Evolutionary conservation across 2,888 invertebrate species (phyloP).

Genomic region (Hartigia nigra): DNA sequence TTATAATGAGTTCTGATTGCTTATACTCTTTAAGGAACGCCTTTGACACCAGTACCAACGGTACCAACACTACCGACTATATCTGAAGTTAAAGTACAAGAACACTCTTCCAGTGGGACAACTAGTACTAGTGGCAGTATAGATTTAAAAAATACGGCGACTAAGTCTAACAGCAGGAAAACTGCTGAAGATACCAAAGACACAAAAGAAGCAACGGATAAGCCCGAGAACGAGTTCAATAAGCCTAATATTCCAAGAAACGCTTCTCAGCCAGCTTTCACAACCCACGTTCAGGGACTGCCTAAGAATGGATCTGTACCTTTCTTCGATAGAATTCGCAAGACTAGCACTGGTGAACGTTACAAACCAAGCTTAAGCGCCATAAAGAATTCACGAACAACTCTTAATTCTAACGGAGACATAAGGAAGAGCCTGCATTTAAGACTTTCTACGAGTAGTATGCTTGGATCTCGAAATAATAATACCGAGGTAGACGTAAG

Average conservation of each 20-base stretch:
- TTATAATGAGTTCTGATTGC: constrained; percentile 17
- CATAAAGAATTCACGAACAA: constrained; percentile 81
- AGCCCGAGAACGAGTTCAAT: constrained; percentile 59
- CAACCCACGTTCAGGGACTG: constrained; percentile 76
- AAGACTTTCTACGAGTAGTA: constrained; percentile 71
- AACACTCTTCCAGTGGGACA: constrained; percentile 71
- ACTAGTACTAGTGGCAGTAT: constrained; percentile 68
- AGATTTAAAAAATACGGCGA: constrained; percentile 53
- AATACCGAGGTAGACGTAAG: constrained; percentile 70
- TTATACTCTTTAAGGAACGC: constrained; percentile 69
- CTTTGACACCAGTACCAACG: constrained; percentile 82
- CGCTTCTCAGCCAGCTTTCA: constrained; percentile 89
- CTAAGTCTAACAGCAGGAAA: constrained; percentile 54
- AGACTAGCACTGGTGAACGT: constrained; percentile 85
- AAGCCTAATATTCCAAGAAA: constrained; percentile 78
- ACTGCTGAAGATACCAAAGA: constrained; percentile 64
- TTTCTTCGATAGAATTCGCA: constrained; percentile 86
- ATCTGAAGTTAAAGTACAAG: constrained; percentile 82
- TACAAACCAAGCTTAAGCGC: constrained; percentile 87
- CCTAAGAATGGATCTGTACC: constrained; percentile 93
- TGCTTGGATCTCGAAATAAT: constrained; percentile 71
- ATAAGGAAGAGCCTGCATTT: constrained; percentile 73
- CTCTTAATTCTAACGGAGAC: constrained; percentile 81
- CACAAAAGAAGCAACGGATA: constrained; percentile 44
- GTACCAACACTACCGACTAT: constrained; percentile 91